Base-by-base conservation (phyloP, 2,888 invertebrate species). In the Protophormia terraenovae region DNA sequence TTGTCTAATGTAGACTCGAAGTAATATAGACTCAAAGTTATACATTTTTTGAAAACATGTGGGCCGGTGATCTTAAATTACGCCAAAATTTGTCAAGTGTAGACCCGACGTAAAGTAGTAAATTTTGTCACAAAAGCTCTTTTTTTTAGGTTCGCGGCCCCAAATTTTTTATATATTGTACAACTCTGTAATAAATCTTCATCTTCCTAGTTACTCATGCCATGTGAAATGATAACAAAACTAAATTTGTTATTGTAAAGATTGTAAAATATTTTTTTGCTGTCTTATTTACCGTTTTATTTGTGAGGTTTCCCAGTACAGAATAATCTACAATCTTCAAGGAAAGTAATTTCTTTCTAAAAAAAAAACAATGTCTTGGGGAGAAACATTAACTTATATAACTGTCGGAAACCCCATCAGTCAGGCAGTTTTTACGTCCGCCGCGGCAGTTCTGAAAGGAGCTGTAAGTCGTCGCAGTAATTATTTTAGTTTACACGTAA, bases 321-420 rank as follows among this genome's bases (percentile, higher is more conserved):
- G n/a, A n/a, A n/a, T n/a, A 41, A 22, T 14, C 10, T 14, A 1
- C 3, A 41, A 12, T 24, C 3, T 14, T 53, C 24, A 6, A 53
- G 14, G 14, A 27, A 27, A 53, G 1, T 53, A 6, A 53, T 53
- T 53, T n/a, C 12, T 12, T n/a, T 4, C 14, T 14, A 32, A 29
- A 58, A 10, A n/a, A 14, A 16, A 10, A 75, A 69, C 16, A 78
- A 91, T 91, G 91, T 89, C 90, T 38, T 38, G 90, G 16, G 87
- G 87, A 19, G 92, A 92, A 79, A 86, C 89, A 4, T 24, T 92
- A 3, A 89, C 90, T 69, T 92, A 92, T 86, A n/a, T 92, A 10
- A 88, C 89, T 6, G 84, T 92, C 55, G 90, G 90, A 3, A 92
- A 92, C 88, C 92, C 92, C 8, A 35, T 92, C 16, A 92, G 92